phyloP scores from a whole-genome alignment of 1,140 invertebrate genomes.

The Leptinotarsa undecemlineata region DNA sequence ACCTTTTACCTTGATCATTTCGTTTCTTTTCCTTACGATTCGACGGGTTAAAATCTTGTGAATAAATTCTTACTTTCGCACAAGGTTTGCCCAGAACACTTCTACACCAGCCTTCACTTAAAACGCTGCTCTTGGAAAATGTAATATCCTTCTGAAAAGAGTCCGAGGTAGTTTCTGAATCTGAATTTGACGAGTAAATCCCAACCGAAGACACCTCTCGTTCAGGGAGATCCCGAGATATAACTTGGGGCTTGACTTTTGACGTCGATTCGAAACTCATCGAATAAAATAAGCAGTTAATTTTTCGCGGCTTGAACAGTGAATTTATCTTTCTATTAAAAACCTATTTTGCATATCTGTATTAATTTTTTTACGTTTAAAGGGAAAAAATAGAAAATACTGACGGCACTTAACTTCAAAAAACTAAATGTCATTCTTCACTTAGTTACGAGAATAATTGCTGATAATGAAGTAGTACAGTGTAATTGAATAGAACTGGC shows the following conservation, averaged over 20 bases:
- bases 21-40: neutral
- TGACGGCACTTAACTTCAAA: no score
- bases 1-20: neutral
- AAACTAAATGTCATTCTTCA: no score
- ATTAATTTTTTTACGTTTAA: no score
- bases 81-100: slow-evolving; percentile 13
- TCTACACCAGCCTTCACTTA: slow-evolving; percentile 12
- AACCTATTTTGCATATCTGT: no score
- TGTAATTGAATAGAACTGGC: no score
- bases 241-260: neutral
- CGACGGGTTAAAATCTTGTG: neutral
- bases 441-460: no score
- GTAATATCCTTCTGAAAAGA: neutral
- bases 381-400: no score
- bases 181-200: neutral
- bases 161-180: neutral
- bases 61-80: neutral
- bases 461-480: no score
- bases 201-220: neutral
- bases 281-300: neutral
- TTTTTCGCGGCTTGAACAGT: no score
- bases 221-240: neutral
- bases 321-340: no score
- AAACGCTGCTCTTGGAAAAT: slow-evolving; percentile 15
- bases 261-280: neutral